These are phyloP conservation scores for Pelvicachromis taeniatus DNA, from an alignment of 2,113 vertebrate genomes.

Conservation along the genomic window DNA sequence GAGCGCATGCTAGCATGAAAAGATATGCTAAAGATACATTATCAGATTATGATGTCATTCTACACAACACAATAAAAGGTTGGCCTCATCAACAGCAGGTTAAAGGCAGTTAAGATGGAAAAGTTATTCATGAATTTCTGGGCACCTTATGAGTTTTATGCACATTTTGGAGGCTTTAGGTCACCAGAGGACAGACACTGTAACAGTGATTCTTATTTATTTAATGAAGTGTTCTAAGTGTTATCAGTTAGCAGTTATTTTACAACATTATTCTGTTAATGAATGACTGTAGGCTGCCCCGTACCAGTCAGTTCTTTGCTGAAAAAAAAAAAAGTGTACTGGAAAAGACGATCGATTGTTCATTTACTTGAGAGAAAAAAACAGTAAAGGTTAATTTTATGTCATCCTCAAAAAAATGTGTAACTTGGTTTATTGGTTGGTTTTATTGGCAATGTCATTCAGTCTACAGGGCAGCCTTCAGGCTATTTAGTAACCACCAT, in stretches of 20 bases:
- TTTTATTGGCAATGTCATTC: background rate
- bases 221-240: conserved; percentile 1
- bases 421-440: background rate
- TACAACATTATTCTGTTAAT: conserved; percentile 34
- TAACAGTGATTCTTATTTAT: background rate
- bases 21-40: background rate
- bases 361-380: background rate
- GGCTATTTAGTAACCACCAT: background rate
- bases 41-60: conserved; percentile 16
- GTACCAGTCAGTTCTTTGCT: background rate
- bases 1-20: background rate
- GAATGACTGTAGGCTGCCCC: conserved; percentile 18
- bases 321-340: background rate
- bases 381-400: background rate
- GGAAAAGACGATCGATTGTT: background rate
- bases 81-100: background rate
- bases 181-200: conserved; percentile 5
- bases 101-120: background rate
- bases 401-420: background rate
- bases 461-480: background rate
- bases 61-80: background rate
- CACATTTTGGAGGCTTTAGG: background rate
- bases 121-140: background rate
- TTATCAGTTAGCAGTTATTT: conserved; percentile 35
- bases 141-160: conserved; percentile 9